These are phyloP conservation scores for Taeniopygia guttata DNA, from an alignment of 2,797 vertebrate species.

Conservation along the genomic window DNA sequence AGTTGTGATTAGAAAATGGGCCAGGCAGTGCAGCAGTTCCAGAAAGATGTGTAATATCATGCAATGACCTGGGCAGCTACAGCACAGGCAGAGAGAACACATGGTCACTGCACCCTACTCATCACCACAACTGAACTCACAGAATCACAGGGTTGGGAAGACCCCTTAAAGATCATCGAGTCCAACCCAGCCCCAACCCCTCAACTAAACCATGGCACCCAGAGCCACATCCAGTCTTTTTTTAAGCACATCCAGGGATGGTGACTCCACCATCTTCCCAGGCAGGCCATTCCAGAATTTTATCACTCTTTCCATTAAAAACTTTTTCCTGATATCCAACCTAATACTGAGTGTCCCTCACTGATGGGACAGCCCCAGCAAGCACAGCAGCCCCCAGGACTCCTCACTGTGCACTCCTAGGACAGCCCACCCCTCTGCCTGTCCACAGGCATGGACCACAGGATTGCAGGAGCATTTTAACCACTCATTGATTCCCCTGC, in stretches of 20 bases:
- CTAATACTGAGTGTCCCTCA: neutral
- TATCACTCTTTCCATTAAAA: neutral
- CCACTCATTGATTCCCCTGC: neutral
- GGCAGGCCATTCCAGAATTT: neutral
- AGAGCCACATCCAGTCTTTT: neutral
- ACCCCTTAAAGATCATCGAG: neutral
- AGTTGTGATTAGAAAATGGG: accelerated
- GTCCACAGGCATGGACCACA: accelerated
- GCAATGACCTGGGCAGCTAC: neutral
- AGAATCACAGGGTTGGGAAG: neutral
- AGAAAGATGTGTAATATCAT: accelerated
- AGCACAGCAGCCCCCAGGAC: neutral
- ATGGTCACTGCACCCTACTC: accelerated
- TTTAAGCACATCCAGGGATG: neutral
- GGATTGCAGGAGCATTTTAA: neutral
- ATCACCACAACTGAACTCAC: neutral
- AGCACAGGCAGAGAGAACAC: accelerated
- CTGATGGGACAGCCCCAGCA: accelerated
- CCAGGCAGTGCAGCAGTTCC: neutral
- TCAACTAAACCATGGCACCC: neutral
- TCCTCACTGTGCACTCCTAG: accelerated
- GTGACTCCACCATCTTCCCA: neutral
- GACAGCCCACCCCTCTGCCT: neutral
- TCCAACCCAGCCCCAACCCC: neutral
- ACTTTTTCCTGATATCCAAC: neutral